Evolutionary conservation across 2,797 vertebrate genomes (phyloP).

Genomic region (Schizopygopsis malacanthus): DNA sequence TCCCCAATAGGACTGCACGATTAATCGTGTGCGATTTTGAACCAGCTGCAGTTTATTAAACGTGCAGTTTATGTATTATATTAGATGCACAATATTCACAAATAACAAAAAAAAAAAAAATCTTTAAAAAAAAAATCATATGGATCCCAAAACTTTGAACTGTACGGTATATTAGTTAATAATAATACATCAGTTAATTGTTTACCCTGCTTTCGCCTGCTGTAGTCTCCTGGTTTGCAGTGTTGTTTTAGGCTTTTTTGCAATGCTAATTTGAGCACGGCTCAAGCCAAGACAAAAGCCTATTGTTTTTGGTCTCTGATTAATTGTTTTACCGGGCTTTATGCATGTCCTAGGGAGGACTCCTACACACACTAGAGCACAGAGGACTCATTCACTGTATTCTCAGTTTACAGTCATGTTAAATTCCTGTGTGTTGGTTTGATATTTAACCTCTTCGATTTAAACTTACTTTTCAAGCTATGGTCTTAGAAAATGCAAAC

Average conservation of each 20-base stretch:
- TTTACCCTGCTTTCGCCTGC: not conserved
- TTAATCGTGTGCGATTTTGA: no score
- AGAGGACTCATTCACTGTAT: conserved; percentile 33
- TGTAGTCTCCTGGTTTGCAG: not conserved
- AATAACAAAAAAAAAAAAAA: no score
- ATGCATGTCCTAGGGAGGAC: not conserved
- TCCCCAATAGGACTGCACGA: no score
- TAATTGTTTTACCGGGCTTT: conserved; percentile 34
- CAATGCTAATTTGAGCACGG: not conserved
- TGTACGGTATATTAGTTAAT: not conserved
- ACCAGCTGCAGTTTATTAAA: no score
- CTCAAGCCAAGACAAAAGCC: conserved; percentile 19
- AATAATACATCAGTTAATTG: no score
- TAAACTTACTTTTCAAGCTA: not conserved
- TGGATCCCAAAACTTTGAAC: not conserved
- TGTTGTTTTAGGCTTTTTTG: not conserved
- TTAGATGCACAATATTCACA: no score
- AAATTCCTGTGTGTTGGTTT: not conserved
- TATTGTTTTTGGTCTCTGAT: conserved; percentile 42
- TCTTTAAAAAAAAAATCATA: not conserved
- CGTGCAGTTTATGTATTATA: no score
- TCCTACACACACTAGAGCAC: conserved; percentile 13
- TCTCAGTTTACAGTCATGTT: conserved; percentile 16
- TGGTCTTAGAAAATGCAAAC: conserved; percentile 20
- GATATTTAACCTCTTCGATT: conserved; percentile 16